These are phyloP conservation scores for Urophycis tenuis DNA, from an alignment of 2,797 vertebrate genomes.

Conservation along the genomic window DNA sequence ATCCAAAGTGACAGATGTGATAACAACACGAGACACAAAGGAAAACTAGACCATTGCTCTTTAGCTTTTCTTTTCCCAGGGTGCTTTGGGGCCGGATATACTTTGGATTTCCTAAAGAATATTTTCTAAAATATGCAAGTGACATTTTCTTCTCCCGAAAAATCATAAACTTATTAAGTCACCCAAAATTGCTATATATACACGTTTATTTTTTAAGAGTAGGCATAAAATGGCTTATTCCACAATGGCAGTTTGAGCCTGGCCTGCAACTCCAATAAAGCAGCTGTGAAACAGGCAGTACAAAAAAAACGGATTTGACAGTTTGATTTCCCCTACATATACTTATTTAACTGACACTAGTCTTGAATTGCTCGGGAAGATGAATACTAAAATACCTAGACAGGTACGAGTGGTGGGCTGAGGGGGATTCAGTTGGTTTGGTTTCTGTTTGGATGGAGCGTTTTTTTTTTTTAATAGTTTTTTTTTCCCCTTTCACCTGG, in stretches of 20 bases:
- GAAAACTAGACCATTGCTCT: not conserved
- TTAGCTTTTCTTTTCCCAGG: not conserved
- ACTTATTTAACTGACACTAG: not conserved
- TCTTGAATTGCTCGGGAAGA: constrained; percentile 3
- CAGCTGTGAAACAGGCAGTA: not conserved
- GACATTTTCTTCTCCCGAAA: not conserved
- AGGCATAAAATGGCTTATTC: not conserved
- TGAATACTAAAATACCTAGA: not conserved
- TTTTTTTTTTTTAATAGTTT: not conserved
- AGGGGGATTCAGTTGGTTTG: constrained; percentile 6
- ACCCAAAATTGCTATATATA: not conserved
- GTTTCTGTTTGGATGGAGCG: not conserved
- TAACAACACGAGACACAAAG: not conserved
- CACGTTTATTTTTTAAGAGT: not conserved
- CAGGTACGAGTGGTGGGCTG: not conserved
- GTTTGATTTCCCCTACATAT: not conserved
- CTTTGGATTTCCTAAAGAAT: not conserved
- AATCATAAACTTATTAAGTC: not conserved
- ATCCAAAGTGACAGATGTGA: not conserved
- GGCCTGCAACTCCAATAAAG: constrained; percentile 16
- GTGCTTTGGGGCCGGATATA: not conserved
- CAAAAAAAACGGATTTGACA: not conserved
- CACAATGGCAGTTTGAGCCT: constrained; percentile 2
- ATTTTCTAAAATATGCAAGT: not conserved
- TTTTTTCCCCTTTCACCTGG: not conserved